Evolutionary conservation across 2,113 vertebrate species (phyloP), one percentile per base, ranked within the genome.

Genomic region (Archilochus colubris): DNA sequence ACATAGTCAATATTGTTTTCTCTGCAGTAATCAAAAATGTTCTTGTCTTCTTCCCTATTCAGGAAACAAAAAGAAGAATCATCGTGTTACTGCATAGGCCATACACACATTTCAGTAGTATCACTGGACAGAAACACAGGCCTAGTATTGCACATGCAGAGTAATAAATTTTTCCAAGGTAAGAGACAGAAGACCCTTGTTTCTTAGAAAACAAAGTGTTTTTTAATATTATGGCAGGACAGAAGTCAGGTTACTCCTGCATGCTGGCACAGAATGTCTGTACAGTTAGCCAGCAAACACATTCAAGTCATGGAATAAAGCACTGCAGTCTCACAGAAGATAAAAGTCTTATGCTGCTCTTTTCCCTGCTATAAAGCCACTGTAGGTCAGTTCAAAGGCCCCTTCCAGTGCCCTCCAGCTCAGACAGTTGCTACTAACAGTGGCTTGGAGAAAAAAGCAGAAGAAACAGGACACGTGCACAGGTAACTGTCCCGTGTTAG

Each of bases 21-120:
- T 98, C 99, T 98, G 98, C 99, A 99, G 98, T 99, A 99, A 97
- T 99, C 99, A 97, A 99, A 99, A 95, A 99, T 99, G 95, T 99
- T 98, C 97, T 99, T 99, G 97, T 99, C 99, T 97, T 99, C 99
- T 97, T 99, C 99, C 97, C 99, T 99, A 77, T 91, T 97, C 70
- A 96, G 84, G 93, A 93, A 93, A 91, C 63, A 97, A 95, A 94
- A 88, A 95, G 83, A 89, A 92, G 70, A 80, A 77, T 57, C 40
- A 62, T 84, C 6, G 4, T n/a, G 54, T 97, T 96, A 97, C 18
- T 68, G 51, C 17, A 80, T 64, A 90, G 88, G 53, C 91, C 53
- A 90, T 91, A 55, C 40, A 85, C 80, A 54, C 21, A 84, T 78
- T 95, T 88, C 77, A 91, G 5, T 10, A 44, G 31, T 70, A 70